Conservation (phyloP, 2,797 vertebrate genomes). For the Gadopsis bispinosus region DNA sequence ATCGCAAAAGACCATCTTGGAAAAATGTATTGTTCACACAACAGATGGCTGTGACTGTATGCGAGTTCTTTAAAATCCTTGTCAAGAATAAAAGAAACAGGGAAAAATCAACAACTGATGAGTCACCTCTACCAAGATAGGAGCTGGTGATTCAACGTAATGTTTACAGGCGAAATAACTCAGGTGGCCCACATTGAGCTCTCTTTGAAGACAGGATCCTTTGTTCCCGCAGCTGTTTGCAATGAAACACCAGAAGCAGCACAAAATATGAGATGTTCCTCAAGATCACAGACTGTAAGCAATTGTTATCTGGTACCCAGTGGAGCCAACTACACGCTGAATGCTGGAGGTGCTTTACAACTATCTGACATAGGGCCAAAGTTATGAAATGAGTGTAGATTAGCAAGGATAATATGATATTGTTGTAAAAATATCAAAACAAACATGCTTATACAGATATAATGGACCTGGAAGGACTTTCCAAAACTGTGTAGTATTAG, state of each 20-base stretch:
- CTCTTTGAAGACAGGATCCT: conserved; percentile 62
- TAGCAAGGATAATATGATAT: conserved; percentile 14
- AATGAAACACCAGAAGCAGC: conserved; percentile 57
- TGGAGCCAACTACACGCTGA: conserved; percentile 20
- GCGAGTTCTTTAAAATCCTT: conserved; percentile 27
- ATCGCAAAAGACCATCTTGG: conserved; percentile 11
- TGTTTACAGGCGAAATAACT: conserved; percentile 65
- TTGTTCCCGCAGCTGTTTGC: conserved; percentile 68
- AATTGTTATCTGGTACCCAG: conserved; percentile 43
- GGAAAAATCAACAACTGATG: conserved; percentile 43
- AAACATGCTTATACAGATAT: conserved; percentile 16
- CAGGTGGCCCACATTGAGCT: conserved; percentile 63
- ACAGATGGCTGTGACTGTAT: conserved; percentile 26
- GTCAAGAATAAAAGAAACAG: conserved; percentile 31
- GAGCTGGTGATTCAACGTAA: conserved; percentile 52
- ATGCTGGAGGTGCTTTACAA: conserved; percentile 35
- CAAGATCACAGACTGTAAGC: conserved; percentile 46
- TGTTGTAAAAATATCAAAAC: conserved; percentile 6
- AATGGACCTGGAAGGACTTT: not conserved
- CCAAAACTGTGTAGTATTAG: not conserved
- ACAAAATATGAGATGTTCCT: conserved; percentile 59
- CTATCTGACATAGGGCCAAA: conserved; percentile 19
- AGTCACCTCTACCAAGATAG: conserved; percentile 60
- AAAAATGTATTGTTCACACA: conserved; percentile 32
- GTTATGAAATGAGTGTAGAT: conserved; percentile 27